Base-by-base conservation (phyloP, 2,113 vertebrate genomes). In the Bostrychus sinensis region DNA sequence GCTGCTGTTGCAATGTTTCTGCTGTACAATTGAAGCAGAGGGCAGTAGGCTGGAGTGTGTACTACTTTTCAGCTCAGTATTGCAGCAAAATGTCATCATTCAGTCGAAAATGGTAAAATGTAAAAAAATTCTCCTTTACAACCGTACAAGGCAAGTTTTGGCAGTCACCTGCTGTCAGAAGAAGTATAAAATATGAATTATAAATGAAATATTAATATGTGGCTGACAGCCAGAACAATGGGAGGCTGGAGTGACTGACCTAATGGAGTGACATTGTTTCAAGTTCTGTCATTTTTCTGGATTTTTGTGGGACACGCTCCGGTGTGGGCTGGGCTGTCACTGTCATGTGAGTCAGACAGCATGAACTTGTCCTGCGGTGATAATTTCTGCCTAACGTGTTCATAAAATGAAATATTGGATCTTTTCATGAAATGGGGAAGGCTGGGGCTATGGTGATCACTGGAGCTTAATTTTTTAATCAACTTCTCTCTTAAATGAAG, bases 401-500 rank as follows among this genome's bases (percentile, higher is more conserved):
- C 86, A 84, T 90, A 90, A 91, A 89, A 75, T 87, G 84, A 91
- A 90, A 89, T 92, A 91, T 91, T 89, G 87, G 83, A 88, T 88
- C 81, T 85, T 88, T 82, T 90, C 78, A 86, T 81, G 64, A 82
- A 83, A 80, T 63, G 82, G 80, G 88, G 80, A 82, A 81, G 81
- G 82, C 67, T 56, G 78, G 71, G 69, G 72, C 86, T 69, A 76
- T 84, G 78, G 80, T 86, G 87, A 91, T 91, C 89, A 90, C 81
- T 85, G 89, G 76, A 89, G 89, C 89, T 91, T 92, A 90, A 92
- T 93, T 93, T 92, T 93, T 93, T 92, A 91, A 92, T 93, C 89
- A 92, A 92, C 88, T 88, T 85, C 83, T 86, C 83, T 85, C 85
- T 92, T 88, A 91, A 93, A 92, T 90, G 80, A 90, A 87, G 84